Evolutionary conservation across 1,140 invertebrate genomes (phyloP), one percentile per base, ranked within the genome.

Genomic region (Ostrea edulis): DNA sequence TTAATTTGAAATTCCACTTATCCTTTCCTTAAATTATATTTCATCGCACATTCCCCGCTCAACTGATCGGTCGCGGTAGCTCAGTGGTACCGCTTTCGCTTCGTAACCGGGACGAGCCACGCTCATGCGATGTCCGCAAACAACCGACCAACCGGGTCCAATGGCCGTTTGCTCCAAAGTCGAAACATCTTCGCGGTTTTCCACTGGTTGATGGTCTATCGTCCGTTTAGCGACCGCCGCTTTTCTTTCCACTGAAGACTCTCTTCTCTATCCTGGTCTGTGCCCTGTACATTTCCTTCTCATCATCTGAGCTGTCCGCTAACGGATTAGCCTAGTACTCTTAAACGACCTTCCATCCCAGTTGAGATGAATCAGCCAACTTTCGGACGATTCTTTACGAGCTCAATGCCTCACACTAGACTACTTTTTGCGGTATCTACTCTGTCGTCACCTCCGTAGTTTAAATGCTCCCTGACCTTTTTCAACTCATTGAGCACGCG

Each of bases 311-410:
- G 44, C 86, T 84, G 0, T 22, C 82, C 5, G 86, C 86, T 1
- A 90, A 77, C 0, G 55, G 62, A 51, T 88, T 88, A 8, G 82
- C 8, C 29, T 62, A 11, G 17, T 88, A 88, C n/a, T 86, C 84
- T 20, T 84, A 20, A 14, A 84, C 81, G 0, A 81, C 20, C 53
- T 85, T 65, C 82, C 0, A 86, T 44, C 35, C 35, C 5, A 44
- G 35, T 44, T 44, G 35, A 5, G 35, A 44, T 44, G 35, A 44
- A 44, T 44, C 35, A 1, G 35, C 35, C 35, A 44, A 44, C 35
- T 44, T 44, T 44, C 35, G 1, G 35, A 44, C 35, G 35, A 44
- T 44, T 44, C 35, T 44, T 44, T 2, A 44, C 35, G 2, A 44
- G 35, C 35, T 44, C 35, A 44, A 44, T 89, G 86, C 85, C 85